phyloP scores from a whole-genome alignment of 1,140 invertebrate genomes.

The Eueides isabella region DNA sequence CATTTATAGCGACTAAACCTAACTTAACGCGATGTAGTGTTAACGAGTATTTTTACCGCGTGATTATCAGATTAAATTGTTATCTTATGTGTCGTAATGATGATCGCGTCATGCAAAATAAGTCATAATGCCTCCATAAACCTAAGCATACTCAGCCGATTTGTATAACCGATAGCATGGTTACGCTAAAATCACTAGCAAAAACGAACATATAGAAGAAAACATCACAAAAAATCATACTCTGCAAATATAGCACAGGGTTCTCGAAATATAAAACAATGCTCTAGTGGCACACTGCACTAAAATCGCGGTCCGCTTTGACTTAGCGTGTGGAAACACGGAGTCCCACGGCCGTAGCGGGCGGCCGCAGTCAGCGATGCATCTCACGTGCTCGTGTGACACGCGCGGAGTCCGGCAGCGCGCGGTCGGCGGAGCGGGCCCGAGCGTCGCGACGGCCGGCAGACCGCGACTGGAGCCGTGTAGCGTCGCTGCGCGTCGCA shows the following conservation, averaged over 20 bases:
- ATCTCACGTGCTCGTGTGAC: constrained; percentile 64
- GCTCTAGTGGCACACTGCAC: constrained; percentile 65
- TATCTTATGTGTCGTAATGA: constrained; percentile 71
- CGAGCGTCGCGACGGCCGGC: constrained; percentile 78
- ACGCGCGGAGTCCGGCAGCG: constrained; percentile 50
- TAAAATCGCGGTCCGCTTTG: constrained; percentile 40
- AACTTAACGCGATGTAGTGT: constrained; percentile 50
- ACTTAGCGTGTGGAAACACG: constrained; percentile 39
- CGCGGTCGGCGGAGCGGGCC: constrained; percentile 64
- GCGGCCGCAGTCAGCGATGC: constrained; percentile 59
- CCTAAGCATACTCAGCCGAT: constrained; percentile 51
- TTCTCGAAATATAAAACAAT: constrained; percentile 62
- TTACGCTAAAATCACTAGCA: constrained; percentile 40
- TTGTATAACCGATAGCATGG: constrained; percentile 64
- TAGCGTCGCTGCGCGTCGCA: constrained; percentile 68
- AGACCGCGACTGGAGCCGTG: constrained; percentile 74
- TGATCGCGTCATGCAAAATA: constrained; percentile 58
- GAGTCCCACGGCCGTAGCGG: constrained; percentile 39
- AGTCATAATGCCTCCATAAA: constrained; percentile 53
- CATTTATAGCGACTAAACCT: constrained; percentile 45
- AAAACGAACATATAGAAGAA: constrained; percentile 17
- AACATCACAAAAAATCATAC: constrained; percentile 26
- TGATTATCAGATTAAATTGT: constrained; percentile 75
- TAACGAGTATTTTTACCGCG: constrained; percentile 75
- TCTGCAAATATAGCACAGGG: constrained; percentile 46